phyloP scores from a whole-genome alignment of 2,888 invertebrate species.

The Magallana nippona region DNA sequence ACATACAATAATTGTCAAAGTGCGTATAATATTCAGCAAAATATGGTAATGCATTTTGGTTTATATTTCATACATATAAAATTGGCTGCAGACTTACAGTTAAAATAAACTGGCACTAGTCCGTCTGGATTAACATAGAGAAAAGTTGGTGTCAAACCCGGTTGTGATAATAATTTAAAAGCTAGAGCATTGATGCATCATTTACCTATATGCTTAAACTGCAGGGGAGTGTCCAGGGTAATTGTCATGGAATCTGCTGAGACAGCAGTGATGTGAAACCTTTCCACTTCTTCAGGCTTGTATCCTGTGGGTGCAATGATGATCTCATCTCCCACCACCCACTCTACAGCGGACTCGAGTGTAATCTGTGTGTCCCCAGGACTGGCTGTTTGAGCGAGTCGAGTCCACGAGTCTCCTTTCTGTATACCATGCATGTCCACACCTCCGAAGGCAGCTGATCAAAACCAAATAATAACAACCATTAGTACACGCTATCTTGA shows the following conservation, averaged over 20 bases:
- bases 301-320: constrained; percentile 68
- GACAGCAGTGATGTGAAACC: constrained; percentile 61
- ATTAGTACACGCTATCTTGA: too few relatives aligned
- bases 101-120: too few relatives aligned
- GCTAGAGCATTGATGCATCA: too few relatives aligned
- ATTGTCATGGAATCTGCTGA: constrained; percentile 58
- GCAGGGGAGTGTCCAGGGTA: constrained; percentile 64
- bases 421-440: constrained; percentile 72
- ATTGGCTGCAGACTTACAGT: too few relatives aligned
- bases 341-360: constrained; percentile 63
- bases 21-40: too few relatives aligned
- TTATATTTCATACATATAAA: too few relatives aligned
- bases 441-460: constrained; percentile 70
- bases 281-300: constrained; percentile 70
- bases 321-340: constrained; percentile 68
- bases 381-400: constrained; percentile 59
- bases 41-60: too few relatives aligned
- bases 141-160: too few relatives aligned
- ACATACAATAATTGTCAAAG: too few relatives aligned
- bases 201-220: constrained; percentile 67
- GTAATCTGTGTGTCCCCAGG: constrained; percentile 60
- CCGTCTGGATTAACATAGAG: too few relatives aligned
- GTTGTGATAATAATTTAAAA: too few relatives aligned
- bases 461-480: background rate
- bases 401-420: constrained; percentile 64